A percentile compares a stretch with the other conserved stretches of the same genome.
These are phyloP conservation scores for Zygogramma bicolorata DNA, from an alignment of 2,888 invertebrate species.

Conservation along the genomic window DNA sequence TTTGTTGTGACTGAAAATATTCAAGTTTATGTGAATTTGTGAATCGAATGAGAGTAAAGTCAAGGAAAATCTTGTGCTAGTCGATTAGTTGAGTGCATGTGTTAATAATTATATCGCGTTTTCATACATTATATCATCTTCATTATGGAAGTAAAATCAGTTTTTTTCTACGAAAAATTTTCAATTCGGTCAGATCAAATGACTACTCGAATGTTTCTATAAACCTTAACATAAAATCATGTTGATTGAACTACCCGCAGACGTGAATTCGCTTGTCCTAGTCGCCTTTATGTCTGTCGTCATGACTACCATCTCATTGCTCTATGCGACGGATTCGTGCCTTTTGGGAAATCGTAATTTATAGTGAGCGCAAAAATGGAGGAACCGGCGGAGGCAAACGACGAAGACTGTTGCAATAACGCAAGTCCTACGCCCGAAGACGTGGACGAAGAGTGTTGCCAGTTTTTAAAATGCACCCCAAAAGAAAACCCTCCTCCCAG, in stretches of 20 bases:
- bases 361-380: constrained; percentile 25
- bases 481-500: constrained; percentile 47
- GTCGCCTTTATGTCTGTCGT: constrained; percentile 65
- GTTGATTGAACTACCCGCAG: background rate
- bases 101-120: background rate
- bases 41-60: background rate
- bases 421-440: constrained; percentile 38
- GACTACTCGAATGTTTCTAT: background rate
- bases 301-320: constrained; percentile 61
- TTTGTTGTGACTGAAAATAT: constrained; percentile 20
- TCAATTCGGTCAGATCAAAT: background rate
- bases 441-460: constrained; percentile 49
- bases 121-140: background rate
- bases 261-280: constrained; percentile 24
- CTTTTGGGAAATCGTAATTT: constrained; percentile 36
- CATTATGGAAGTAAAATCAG: background rate
- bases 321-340: constrained; percentile 33
- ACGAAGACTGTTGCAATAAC: constrained; percentile 40
- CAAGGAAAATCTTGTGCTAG: background rate
- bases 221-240: background rate
- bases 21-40: constrained; percentile 15
- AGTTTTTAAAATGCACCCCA: constrained; percentile 56
- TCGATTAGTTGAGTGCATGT: background rate
- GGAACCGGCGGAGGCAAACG: constrained; percentile 40
- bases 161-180: background rate